Base-by-base conservation (phyloP, 1,140 invertebrate genomes). In the Leptinotarsa texana region DNA sequence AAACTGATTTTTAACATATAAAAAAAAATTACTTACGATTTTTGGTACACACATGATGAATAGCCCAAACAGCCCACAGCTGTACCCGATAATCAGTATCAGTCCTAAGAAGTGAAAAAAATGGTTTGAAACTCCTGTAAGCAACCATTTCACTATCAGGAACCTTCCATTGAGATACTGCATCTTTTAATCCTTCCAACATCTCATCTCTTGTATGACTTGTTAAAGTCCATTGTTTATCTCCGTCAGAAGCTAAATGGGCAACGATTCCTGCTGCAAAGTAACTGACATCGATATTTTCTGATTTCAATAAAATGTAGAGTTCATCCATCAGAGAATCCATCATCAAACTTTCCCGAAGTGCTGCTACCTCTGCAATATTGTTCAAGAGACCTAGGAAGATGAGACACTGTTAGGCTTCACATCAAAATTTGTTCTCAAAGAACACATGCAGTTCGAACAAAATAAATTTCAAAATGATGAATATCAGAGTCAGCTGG, bases 221-320 rank as follows among this genome's bases (percentile, higher is more conserved):
- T 13, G 47, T 22, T 22, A 63, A n/a, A 13, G 83, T 82, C 91
- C 92, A 93, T 11, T 86, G 83, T 57, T 84, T 82, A 13, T 86
- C 85, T 48, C 87, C 86, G 77, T 90, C 91, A 80, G 92, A 93
- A 22, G 91, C 89, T 24, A 95, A 83, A 86, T 95, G 93, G 21
- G 93, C 92, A 49, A 94, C 88, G 74, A 95, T 94, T 4, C 94
- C 94, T 69, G 93, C 93, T 17, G 93, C 93, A 85, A 95, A 95
- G 84, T 95, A 95, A 79, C 92, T 93, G 21, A 94, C 92, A 83
- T 95, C 93, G 78, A 95, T 94, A 78, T 92, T 90, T 49, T 88
- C 84, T 2, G 92, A 93, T 80, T 89, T 86, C 63, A 94, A 83
- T 22, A 94, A 84, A 1, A 48, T 27, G 61, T 73, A 89, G 18